These are phyloP conservation scores for Notocelia uddmanniana DNA, from an alignment of 2,888 invertebrate genomes.

Conservation along the genomic window DNA sequence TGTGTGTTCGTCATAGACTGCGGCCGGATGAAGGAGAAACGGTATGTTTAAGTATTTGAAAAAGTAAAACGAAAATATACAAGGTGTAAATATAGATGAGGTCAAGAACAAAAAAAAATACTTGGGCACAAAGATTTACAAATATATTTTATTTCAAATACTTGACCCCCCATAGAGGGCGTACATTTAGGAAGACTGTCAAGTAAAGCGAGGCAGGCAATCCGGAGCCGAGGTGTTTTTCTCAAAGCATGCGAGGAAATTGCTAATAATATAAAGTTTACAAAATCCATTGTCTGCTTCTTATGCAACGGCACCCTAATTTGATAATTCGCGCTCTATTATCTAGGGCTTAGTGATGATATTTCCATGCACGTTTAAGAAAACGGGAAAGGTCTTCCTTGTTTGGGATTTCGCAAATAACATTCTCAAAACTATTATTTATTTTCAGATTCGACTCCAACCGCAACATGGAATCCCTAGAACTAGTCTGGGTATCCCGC, in stretches of 20 bases:
- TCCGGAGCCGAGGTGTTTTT: not conserved
- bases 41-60: conserved; percentile 60
- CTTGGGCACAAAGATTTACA: no score
- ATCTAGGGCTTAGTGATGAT: not conserved
- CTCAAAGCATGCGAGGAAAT: not conserved
- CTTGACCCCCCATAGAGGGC: no score
- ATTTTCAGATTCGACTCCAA: conserved; percentile 89
- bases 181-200: no score
- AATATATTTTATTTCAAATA: no score
- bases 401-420: not conserved
- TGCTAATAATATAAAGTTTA: not conserved
- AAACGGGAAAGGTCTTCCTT: no score
- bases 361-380: not conserved
- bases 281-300: not conserved
- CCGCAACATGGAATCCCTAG: conserved; percentile 94
- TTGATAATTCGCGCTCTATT: not conserved
- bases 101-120: no score
- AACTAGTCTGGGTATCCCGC: conserved; percentile 95
- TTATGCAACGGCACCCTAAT: no score
- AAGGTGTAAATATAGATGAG: no score
- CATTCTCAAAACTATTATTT: conserved; percentile 5
- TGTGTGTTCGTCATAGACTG: conserved; percentile 97
- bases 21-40: conserved; percentile 96
- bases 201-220: no score
- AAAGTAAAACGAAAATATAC: not conserved